Evolutionary conservation across 2,888 invertebrate species (phyloP).

Genomic region (Cephus rjabovi): DNA sequence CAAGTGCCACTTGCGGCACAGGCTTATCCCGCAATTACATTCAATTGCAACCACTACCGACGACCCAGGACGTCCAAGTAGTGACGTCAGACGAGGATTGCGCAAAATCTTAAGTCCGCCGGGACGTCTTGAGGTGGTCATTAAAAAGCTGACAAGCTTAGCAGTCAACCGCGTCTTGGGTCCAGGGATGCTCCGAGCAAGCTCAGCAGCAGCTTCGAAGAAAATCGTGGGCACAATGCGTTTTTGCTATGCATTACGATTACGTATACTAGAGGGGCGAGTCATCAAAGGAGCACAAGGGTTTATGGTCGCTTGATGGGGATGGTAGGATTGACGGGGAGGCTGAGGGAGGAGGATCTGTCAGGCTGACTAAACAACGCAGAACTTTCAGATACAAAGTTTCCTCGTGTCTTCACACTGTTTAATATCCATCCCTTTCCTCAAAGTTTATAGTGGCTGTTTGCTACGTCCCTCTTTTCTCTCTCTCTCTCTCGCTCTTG

Average conservation of each 20-base stretch:
- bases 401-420: neutral
- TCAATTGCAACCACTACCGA: neutral
- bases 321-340: neutral
- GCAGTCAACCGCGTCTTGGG: neutral
- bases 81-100: neutral
- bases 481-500: too few species aligned
- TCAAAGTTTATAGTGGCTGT: neutral
- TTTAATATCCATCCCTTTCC: neutral
- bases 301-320: neutral
- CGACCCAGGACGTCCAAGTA: neutral
- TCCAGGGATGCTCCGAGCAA: neutral
- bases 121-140: neutral
- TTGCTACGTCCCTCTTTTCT: neutral
- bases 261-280: neutral
- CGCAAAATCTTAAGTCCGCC: neutral
- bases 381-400: neutral
- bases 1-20: neutral
- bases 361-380: neutral
- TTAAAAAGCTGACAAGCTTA: neutral
- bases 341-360: neutral
- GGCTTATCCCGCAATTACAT: neutral
- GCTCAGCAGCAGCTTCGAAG: conserved; percentile 9
- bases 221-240: conserved; percentile 19
- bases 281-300: neutral
- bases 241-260: conserved; percentile 6